Evolutionary conservation across 2,888 invertebrate species (phyloP).

Genomic region (Epiblema foenella): DNA sequence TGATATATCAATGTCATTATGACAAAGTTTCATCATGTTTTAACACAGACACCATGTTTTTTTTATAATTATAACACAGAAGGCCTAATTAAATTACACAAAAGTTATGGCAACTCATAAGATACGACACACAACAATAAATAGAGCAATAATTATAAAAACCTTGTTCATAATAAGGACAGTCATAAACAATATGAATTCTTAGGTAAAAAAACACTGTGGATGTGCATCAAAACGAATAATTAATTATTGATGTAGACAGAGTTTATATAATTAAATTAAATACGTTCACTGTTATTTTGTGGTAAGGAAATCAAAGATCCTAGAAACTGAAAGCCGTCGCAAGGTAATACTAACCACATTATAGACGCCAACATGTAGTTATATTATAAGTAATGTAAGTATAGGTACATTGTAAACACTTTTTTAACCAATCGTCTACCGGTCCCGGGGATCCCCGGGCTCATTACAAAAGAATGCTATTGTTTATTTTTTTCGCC

Average conservation of each 20-base stretch:
- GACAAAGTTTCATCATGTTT: neutral
- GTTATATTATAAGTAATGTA: neutral
- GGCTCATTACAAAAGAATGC: no score
- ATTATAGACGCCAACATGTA: neutral
- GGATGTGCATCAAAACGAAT: no score
- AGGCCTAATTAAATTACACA: neutral
- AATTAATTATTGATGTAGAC: no score
- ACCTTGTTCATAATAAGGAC: conserved; percentile 12
- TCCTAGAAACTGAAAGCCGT: neutral
- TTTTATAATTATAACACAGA: neutral
- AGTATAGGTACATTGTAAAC: no score
- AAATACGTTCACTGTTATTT: neutral
- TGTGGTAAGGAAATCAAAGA: conserved; percentile 7
- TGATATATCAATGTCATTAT: neutral
- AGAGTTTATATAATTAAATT: neutral
- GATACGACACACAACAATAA: neutral
- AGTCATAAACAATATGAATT: conserved; percentile 7
- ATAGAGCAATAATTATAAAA: neutral
- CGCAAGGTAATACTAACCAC: neutral
- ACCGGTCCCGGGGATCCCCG: no score
- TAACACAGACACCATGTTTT: no score
- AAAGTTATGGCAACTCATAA: neutral
- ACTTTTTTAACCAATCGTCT: neutral
- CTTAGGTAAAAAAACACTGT: no score
- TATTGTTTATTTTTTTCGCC: no score